Evolutionary conservation across 2,113 vertebrate species (phyloP).

Genomic region (Otus sunia): DNA sequence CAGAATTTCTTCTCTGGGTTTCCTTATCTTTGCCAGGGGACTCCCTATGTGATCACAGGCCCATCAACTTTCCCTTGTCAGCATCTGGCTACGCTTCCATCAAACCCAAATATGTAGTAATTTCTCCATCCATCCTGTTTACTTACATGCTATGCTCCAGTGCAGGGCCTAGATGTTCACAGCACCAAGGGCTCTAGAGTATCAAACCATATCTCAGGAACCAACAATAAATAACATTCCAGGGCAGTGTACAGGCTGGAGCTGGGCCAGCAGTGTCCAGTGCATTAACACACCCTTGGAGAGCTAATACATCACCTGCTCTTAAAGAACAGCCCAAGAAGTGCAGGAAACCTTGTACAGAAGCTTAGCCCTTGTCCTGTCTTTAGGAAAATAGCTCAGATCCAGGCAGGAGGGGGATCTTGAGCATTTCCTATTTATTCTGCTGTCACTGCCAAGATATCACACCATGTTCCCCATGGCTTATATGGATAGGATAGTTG

Average conservation of each 20-base stretch:
- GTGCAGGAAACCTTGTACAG: neutral
- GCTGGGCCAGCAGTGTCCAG: neutral
- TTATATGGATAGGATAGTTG: neutral
- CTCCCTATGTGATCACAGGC: neutral
- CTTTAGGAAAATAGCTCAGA: neutral
- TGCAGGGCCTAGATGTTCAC: neutral
- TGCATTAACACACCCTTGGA: neutral
- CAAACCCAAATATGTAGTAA: neutral
- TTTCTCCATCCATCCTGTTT: neutral
- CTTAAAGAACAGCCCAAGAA: neutral
- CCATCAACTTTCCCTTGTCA: neutral
- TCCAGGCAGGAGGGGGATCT: neutral
- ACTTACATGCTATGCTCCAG: neutral
- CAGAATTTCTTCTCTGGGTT: neutral
- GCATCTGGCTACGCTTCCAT: neutral
- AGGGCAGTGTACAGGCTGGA: neutral
- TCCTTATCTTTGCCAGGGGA: neutral
- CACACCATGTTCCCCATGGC: neutral
- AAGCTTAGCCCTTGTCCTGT: neutral
- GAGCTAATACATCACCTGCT: neutral
- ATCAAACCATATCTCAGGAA: neutral
- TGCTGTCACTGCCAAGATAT: neutral
- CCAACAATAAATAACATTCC: neutral
- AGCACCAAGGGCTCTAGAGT: neutral
- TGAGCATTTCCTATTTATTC: neutral